phyloP scores from a whole-genome alignment of 2,888 invertebrate species.

The Cyrtodaria siliqua region DNA sequence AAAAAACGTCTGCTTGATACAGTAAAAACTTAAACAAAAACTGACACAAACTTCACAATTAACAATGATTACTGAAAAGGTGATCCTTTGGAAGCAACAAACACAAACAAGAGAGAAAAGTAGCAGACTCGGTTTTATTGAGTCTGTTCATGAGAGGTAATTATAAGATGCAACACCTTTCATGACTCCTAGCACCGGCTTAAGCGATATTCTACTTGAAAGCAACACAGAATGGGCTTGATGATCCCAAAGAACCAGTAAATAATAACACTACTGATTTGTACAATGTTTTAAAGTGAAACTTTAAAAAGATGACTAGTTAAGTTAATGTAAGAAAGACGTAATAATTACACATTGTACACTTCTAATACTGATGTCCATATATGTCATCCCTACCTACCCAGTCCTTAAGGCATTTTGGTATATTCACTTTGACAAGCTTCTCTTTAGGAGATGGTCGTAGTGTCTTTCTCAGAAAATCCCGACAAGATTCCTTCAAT shows the following conservation, averaged over 20 bases:
- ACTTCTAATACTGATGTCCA: neutral
- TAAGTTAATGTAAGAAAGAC: neutral
- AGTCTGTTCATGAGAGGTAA: too few species aligned
- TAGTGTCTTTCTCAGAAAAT: slow-evolving; percentile 48
- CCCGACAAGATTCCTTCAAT: slow-evolving; percentile 63
- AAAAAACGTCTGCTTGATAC: neutral
- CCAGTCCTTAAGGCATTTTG: slow-evolving; percentile 62
- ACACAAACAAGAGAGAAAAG: too few species aligned
- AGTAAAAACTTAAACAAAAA: neutral
- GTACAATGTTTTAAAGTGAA: neutral
- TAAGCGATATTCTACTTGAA: too few species aligned
- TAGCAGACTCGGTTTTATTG: too few species aligned
- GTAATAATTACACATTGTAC: neutral
- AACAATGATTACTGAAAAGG: neutral
- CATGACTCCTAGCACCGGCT: too few species aligned
- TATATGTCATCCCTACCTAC: slow-evolving; percentile 63
- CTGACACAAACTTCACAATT: neutral
- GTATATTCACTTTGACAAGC: slow-evolving; percentile 49
- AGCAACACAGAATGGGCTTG: too few species aligned
- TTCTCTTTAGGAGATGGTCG: slow-evolving; percentile 38
- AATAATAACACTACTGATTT: too few species aligned
- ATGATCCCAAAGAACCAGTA: too few species aligned
- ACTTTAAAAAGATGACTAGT: neutral
- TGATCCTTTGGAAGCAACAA: too few species aligned
- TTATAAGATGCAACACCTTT: too few species aligned